These are phyloP conservation scores for Zosterops hypoxanthus DNA, from an alignment of 2,113 vertebrate genomes.

Conservation along the genomic window DNA sequence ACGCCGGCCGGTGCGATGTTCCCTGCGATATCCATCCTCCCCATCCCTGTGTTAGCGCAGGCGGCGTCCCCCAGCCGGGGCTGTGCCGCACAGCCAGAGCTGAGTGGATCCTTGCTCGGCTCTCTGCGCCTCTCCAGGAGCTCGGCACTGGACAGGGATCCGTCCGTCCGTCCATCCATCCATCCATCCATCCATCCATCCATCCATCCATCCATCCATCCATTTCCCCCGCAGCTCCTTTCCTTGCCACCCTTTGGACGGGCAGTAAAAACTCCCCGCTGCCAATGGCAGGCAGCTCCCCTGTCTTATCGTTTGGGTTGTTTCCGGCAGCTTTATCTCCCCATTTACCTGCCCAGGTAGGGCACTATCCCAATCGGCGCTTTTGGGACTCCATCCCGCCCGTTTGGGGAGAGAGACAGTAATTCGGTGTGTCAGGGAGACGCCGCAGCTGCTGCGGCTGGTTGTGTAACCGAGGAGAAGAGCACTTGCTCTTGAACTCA, in stretches of 20 bases:
- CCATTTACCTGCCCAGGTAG: not conserved
- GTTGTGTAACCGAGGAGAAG: conserved; percentile 31
- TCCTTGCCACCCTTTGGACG: not conserved
- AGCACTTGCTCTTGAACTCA: conserved; percentile 29
- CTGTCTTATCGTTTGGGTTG: too few relatives aligned
- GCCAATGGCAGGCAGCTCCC: not conserved
- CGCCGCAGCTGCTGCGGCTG: conserved; percentile 43
- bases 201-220: not conserved
- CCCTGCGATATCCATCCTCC: not conserved
- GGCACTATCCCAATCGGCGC: not conserved
- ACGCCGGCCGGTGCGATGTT: not conserved
- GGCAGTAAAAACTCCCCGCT: not conserved
- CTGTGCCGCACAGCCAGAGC: not conserved
- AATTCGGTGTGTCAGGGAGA: not conserved
- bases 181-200: not conserved
- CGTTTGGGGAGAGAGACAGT: not conserved
- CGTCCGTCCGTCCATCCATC: not conserved
- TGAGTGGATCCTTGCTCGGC: not conserved
- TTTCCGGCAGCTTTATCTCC: not conserved
- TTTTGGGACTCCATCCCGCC: not conserved
- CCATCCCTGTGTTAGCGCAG: not conserved
- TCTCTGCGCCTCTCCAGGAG: not conserved
- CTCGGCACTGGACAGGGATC: not conserved
- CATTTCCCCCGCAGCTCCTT: not conserved
- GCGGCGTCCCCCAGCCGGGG: not conserved